phyloP scores from a whole-genome alignment of 2,113 vertebrate genomes.

The Thomomys bottae region DNA sequence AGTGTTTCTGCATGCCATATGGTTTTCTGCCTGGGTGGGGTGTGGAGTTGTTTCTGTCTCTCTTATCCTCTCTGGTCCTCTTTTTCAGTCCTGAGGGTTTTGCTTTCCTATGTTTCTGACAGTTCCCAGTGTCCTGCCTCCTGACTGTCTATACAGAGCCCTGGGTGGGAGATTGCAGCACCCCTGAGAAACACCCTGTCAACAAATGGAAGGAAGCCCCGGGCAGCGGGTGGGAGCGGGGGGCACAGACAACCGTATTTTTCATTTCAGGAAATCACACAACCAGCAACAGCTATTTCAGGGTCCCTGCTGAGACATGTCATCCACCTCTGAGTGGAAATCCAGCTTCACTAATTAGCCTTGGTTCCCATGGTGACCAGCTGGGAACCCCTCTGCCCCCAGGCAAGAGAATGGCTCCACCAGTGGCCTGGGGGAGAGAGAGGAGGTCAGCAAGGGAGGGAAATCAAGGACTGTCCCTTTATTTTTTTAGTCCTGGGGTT shows the following conservation, averaged over 20 bases:
- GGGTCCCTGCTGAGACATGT: neutral
- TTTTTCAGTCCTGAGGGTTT: neutral
- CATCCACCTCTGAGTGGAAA: neutral
- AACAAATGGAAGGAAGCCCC: neutral
- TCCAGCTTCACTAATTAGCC: neutral
- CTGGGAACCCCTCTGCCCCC: neutral
- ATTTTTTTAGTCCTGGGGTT: neutral
- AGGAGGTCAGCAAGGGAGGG: neutral
- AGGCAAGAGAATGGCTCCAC: neutral
- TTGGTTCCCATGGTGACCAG: constrained; percentile 34
- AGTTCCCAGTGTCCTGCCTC: neutral
- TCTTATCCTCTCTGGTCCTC: neutral
- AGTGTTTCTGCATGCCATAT: neutral
- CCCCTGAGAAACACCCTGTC: neutral
- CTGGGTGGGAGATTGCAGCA: no score
- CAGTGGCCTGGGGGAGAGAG: neutral
- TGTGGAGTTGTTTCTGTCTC: neutral
- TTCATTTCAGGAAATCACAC: neutral
- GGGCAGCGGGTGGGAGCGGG: no score
- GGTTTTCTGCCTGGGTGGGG: neutral
- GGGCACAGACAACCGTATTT: neutral
- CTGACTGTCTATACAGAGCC: no score
- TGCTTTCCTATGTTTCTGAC: no score
- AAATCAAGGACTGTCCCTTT: no score
- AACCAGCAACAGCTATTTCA: neutral